Evolutionary conservation across 2,888 invertebrate species (phyloP), one percentile per base, ranked within the genome.

Genomic region (Drosophila nr. perissopoda): DNA sequence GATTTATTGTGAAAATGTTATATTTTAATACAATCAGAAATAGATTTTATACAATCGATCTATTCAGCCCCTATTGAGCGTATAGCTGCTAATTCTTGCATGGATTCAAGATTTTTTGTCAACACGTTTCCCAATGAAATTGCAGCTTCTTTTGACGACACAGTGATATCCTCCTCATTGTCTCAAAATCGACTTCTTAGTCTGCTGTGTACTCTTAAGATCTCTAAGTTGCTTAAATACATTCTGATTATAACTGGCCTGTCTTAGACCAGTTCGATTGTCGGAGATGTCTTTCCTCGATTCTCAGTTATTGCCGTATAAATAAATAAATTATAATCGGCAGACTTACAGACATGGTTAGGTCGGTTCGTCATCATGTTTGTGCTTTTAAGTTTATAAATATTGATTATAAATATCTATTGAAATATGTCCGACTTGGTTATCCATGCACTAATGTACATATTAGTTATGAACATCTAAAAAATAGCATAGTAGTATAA

Each of bases 391-490:
- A 18, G 5, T 34, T 6, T 5, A 5, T 34, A 16, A 18, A 18
- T 38, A 18, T 8, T 8, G 11, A n/a, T 11, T 42, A 54, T 10
- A 21, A 25, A 60, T 38, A 27, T 13, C 18, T 25, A 31, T 18
- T 18, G 4, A 8, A 4, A 36, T 11, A 2, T 2, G 3, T 25
- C 18, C 49, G 34, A 58, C 70, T 57, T 3, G 5, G 8, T 0
- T 13, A 60, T 42, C 63, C 51, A 59, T 46, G n/a, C 21, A n/a
- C 33, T 48, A 1, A 2, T 16, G 1, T 5, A 7, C 4, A 10
- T 11, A 6, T 8, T 10, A 25, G 16, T 7, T 13, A 1, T 6
- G n/a, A 11, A n/a, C 2, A n/a, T n/a, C 6, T 0, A n/a, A 11
- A 3, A n/a, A 11, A 6, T 11, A 0, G 0, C 11, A 42, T 0